Conservation (phyloP, 2,113 vertebrate species). For the Chionomys nivalis region DNA sequence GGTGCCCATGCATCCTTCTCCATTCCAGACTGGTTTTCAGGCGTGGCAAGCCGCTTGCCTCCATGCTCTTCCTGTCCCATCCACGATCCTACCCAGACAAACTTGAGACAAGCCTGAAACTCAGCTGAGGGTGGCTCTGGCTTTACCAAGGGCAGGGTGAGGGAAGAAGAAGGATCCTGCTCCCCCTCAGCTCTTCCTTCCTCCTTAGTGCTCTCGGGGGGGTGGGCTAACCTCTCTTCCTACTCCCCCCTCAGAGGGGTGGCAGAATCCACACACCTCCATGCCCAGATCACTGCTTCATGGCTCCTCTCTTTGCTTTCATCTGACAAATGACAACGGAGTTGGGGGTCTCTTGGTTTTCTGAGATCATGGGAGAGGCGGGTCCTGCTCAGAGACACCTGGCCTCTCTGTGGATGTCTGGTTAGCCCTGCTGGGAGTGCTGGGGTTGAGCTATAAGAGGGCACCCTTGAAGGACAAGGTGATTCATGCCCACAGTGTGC, state of each 20-base stretch:
- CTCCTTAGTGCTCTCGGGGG: no score
- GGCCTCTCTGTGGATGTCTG: background rate
- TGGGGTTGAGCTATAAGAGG: background rate
- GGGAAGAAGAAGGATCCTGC: background rate
- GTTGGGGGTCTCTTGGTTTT: background rate
- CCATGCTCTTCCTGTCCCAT: background rate
- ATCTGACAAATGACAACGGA: background rate
- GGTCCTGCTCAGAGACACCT: background rate
- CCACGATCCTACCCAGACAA: background rate
- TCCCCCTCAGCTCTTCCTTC: background rate
- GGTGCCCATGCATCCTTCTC: background rate
- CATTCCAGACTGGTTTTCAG: background rate
- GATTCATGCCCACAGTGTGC: background rate
- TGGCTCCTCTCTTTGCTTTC: background rate
- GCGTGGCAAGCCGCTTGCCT: no score
- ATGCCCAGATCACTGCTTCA: fast-evolving
- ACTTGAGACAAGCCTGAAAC: background rate
- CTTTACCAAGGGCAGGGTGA: background rate
- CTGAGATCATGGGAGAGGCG: background rate
- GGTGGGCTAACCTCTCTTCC: background rate
- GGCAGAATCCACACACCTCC: background rate
- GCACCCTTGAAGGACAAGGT: background rate
- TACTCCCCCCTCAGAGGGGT: background rate
- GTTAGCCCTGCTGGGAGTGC: background rate
- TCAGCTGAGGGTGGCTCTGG: background rate